Percentiles rank a stretch among this genome's conserved stretches.
Evolutionary conservation across 2,797 vertebrate species (phyloP).

Genomic region (Somateria mollissima): DNA sequence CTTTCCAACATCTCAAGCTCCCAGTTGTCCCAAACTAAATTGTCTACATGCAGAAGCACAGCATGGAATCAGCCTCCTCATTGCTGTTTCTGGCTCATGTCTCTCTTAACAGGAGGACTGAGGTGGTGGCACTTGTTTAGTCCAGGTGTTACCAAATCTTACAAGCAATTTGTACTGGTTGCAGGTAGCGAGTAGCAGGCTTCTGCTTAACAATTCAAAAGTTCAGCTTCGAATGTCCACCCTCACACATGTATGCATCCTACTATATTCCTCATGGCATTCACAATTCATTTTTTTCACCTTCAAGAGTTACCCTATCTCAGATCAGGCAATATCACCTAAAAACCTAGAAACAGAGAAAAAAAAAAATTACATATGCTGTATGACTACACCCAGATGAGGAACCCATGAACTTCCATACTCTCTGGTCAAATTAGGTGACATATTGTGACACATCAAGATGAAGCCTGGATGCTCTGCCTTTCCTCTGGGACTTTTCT

Average conservation of each 20-base stretch:
- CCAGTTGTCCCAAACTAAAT: neutral
- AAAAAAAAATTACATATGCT: neutral
- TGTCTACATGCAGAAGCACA: neutral
- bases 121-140: neutral
- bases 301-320: neutral
- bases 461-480: too few species aligned
- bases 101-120: neutral
- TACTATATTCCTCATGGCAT: neutral
- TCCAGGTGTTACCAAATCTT: neutral
- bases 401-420: neutral
- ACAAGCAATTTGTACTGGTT: neutral
- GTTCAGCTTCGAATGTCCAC: neutral
- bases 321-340: neutral
- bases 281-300: neutral
- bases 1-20: neutral
- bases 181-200: neutral
- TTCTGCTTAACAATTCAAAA: neutral
- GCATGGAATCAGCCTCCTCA: neutral
- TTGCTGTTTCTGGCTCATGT: neutral
- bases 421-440: neutral
- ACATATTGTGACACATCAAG: too few species aligned
- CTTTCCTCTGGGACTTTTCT: neutral
- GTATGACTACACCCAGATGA: neutral
- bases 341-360: neutral
- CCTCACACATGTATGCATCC: fast-evolving